Evolutionary conservation across 2,113 vertebrate genomes (phyloP).

Genomic region (Cynopterus brachyotis): DNA sequence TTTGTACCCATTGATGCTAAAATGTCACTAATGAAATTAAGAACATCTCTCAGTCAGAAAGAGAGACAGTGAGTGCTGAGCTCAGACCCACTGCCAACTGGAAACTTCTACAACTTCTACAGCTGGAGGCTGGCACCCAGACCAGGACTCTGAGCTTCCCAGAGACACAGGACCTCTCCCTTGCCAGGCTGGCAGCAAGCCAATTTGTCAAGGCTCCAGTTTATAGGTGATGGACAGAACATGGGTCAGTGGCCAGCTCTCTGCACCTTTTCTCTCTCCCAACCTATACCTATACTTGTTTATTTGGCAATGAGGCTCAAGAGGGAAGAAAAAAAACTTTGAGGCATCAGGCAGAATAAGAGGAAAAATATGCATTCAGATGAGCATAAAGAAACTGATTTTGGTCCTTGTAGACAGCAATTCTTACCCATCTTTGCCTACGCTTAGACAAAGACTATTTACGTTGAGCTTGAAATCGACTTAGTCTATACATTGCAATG

Average conservation of each 20-base stretch:
- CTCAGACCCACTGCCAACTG: background rate
- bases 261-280: background rate
- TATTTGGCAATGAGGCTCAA: slow-evolving; percentile 55
- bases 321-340: background rate
- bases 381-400: background rate
- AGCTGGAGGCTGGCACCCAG: background rate
- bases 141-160: background rate
- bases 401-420: background rate
- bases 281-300: slow-evolving; percentile 60
- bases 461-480: background rate
- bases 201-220: slow-evolving; percentile 59
- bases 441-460: background rate
- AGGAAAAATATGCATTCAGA: background rate
- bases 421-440: background rate
- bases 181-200: slow-evolving; percentile 34
- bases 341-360: background rate
- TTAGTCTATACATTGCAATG: background rate
- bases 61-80: background rate
- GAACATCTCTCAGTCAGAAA: slow-evolving; percentile 21
- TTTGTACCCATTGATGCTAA: slow-evolving; percentile 18
- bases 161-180: slow-evolving; percentile 16
- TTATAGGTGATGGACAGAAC: slow-evolving; percentile 50
- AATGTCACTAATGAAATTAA: slow-evolving; percentile 5
- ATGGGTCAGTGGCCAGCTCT: slow-evolving; percentile 42
- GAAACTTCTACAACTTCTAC: background rate